Evolutionary conservation across 1,140 invertebrate genomes (phyloP), one percentile per base, ranked within the genome.

Genomic region (Bathynomus jamesi): DNA sequence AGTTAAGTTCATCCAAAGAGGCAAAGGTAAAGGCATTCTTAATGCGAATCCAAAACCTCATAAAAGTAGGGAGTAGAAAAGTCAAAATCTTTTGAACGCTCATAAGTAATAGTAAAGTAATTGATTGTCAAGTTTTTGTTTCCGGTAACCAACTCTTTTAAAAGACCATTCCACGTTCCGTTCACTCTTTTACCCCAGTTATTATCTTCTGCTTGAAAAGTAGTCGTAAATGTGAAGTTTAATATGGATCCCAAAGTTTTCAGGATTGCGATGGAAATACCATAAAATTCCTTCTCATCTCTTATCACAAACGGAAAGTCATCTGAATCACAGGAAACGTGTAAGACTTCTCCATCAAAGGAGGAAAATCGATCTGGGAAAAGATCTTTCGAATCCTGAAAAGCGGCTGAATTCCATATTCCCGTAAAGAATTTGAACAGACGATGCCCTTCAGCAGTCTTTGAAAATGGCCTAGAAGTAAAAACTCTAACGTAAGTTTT

Each of bases 271-370:
- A 75, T 67, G 61, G 65, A 70, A 3, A 67, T 62, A 28, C 73
- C 73, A n/a, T 67, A 69, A 29, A 17, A 8, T 69, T 21, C 21
- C 4, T 67, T 64, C 8, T 29, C 60, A 7, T n/a, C 17, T 46
- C 64, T 61, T 28, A 66, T 67, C 2, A 75, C 66, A 4, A 75
- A 65, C 21, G 73, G 73, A 67, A 71, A 75, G 46, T 75, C 73
- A 28, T 75, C 73, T 28, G 66, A 28, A 28, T 75, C 73, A 4
- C 69, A 71, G 5, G 73, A 67, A 2, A 75, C 65, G 27, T 71
- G 69, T 17, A 75, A 30, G 0, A 64, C 53, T 29, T 67, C 28
- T 3, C 73, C 73, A 7, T 28, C 28, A 32, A 75, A 71, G 1
- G 40, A 53, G 21, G 40, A 21, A 53, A 53, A 53, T 53, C 40